Conservation (phyloP, 1,140 invertebrate species). For the Ceratina calcarata region DNA sequence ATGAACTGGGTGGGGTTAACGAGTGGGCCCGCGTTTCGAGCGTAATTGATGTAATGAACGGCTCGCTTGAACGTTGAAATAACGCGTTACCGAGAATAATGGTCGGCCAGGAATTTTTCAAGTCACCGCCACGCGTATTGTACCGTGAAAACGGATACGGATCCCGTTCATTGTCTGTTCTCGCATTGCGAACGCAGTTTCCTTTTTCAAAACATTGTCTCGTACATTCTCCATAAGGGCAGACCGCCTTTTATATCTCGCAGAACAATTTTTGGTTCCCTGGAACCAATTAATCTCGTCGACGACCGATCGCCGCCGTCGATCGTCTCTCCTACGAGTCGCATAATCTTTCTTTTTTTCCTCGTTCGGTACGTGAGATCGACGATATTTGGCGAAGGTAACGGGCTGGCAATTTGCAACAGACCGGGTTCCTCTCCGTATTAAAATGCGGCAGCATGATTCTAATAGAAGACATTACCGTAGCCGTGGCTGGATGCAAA, state of each 20-base stretch:
- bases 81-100: constrained; percentile 69
- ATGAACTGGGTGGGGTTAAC: constrained; percentile 61
- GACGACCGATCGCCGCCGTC: no score
- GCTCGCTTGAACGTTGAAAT: constrained; percentile 65
- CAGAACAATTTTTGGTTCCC: no score
- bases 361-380: not conserved
- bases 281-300: no score
- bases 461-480: constrained; percentile 74
- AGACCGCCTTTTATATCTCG: no score
- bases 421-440: constrained; percentile 37
- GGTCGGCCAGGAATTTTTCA: constrained; percentile 9
- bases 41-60: constrained; percentile 69
- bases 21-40: constrained; percentile 45
- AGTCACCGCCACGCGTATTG: not conserved
- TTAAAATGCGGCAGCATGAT: constrained; percentile 74
- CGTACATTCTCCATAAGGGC: not conserved
- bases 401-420: constrained; percentile 12
- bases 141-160: not conserved
- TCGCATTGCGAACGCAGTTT: not conserved
- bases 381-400: constrained; percentile 36
- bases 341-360: not conserved
- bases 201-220: no score
- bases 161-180: not conserved
- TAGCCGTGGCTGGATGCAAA: constrained; percentile 64
- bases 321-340: no score